Percentiles rank a stretch among this genome's conserved stretches.
Evolutionary conservation across 2,797 vertebrate genomes (phyloP).

Genomic region (Melanotaenia trifasciata): DNA sequence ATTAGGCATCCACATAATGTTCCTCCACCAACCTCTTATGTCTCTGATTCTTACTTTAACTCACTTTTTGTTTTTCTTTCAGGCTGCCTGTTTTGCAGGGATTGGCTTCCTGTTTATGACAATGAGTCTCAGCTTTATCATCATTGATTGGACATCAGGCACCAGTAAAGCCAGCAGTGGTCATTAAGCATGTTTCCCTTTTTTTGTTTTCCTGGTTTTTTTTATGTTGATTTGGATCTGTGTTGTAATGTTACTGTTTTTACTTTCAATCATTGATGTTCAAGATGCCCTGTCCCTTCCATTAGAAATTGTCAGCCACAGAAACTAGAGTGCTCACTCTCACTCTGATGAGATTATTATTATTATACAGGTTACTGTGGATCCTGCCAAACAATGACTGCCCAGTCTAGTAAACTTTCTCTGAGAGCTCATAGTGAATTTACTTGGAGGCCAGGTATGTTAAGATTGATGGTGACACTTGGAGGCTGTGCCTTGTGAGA

Average conservation of each 20-base stretch:
- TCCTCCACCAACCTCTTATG: not conserved
- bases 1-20: not conserved
- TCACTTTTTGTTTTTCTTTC: slow-evolving; percentile 35
- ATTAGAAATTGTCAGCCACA: slow-evolving; percentile 36
- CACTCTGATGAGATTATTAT: slow-evolving; percentile 24
- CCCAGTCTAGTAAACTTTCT: slow-evolving; percentile 43
- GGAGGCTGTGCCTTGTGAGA: slow-evolving; percentile 66
- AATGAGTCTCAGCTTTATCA: slow-evolving; percentile 98
- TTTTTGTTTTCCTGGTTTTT: slow-evolving; percentile 29
- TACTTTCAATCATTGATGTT: slow-evolving; percentile 57
- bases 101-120: slow-evolving; percentile 95
- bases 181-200: slow-evolving; percentile 83
- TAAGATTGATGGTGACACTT: slow-evolving; percentile 33
- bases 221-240: slow-evolving; percentile 60
- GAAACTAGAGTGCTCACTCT: slow-evolving; percentile 33
- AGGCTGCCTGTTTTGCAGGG: slow-evolving; percentile 93
- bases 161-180: slow-evolving; percentile 85
- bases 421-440: slow-evolving; percentile 35
- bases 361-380: slow-evolving; percentile 32
- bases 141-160: slow-evolving; percentile 93
- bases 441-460: slow-evolving; percentile 36
- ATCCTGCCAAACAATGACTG: slow-evolving; percentile 56
- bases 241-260: slow-evolving; percentile 66
- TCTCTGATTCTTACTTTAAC: slow-evolving; percentile 4
- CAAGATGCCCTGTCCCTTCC: slow-evolving; percentile 58